Percentiles rank a stretch among this genome's conserved stretches.
phyloP scores from a whole-genome alignment of 2,797 vertebrate genomes.

The Arrhamphus sclerolepis region DNA sequence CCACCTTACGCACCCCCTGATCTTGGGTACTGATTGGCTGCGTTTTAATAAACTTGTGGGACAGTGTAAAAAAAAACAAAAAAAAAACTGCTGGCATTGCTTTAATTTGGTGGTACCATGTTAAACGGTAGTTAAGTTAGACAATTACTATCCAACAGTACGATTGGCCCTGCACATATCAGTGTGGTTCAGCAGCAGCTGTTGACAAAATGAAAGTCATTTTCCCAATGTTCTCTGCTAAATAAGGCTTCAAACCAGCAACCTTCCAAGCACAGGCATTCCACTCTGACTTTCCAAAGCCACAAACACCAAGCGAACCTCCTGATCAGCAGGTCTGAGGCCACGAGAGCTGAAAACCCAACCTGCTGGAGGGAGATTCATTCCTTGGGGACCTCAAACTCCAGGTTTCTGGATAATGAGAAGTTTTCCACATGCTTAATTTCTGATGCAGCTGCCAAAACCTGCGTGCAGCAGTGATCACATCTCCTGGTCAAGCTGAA shows the following conservation, averaged over 20 bases:
- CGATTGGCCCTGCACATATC: no score
- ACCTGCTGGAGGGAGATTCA: conserved; percentile 7
- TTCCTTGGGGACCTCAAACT: conserved; percentile 18
- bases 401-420: conserved; percentile 30
- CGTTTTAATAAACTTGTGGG: no score
- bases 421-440: conserved; percentile 2
- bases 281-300: conserved; percentile 20
- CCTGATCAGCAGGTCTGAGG: conserved; percentile 20
- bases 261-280: conserved; percentile 15
- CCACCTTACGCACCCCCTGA: no score
- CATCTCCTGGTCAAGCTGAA: background rate
- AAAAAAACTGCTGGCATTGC: no score
- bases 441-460: background rate
- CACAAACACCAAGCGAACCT: conserved; percentile 1
- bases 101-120: no score
- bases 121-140: no score
- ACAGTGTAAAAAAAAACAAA: no score
- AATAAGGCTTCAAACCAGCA: conserved; percentile 30
- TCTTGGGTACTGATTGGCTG: no score
- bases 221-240: background rate
- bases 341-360: conserved; percentile 14
- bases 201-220: background rate
- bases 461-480: background rate
- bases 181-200: background rate
- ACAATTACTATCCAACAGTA: no score